Conservation (phyloP, 2,888 invertebrate species). For the Bhutanitis thaidina region DNA sequence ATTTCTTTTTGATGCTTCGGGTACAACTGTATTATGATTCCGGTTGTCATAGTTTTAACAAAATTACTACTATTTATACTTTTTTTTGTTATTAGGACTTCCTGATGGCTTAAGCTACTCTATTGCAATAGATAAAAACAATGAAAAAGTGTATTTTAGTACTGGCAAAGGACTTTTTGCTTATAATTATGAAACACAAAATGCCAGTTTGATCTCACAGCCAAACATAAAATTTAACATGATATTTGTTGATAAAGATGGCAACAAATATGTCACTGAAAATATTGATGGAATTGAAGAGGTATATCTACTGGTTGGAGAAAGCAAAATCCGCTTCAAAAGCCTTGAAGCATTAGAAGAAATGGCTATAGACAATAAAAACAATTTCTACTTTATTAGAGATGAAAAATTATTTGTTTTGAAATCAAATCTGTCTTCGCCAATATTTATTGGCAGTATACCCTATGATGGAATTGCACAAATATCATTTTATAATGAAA, state of each 20-base stretch:
- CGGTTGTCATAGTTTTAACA: no score
- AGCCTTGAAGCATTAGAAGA: constrained; percentile 52
- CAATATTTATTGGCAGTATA: constrained; percentile 47
- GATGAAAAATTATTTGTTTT: constrained; percentile 51
- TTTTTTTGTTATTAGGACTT: constrained; percentile 38
- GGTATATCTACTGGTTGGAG: constrained; percentile 48
- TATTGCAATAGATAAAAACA: constrained; percentile 54
- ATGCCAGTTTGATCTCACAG: constrained; percentile 42
- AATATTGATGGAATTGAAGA: constrained; percentile 54
- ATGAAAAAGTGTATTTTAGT: constrained; percentile 55
- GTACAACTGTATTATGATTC: no score
- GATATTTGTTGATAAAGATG: constrained; percentile 58
- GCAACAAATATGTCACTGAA: constrained; percentile 60
- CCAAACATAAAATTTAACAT: constrained; percentile 47
- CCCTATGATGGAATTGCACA: constrained; percentile 54
- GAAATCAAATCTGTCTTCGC: constrained; percentile 40
- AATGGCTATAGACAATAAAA: constrained; percentile 55
- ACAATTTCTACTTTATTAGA: constrained; percentile 61
- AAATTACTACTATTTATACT: no score
- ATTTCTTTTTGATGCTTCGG: no score
- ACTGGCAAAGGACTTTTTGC: constrained; percentile 56
- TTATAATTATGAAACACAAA: constrained; percentile 49
- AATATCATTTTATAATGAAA: constrained; percentile 52
- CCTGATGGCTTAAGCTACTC: constrained; percentile 58
- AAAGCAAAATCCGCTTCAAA: constrained; percentile 48